Evolutionary conservation across 2,888 invertebrate genomes (phyloP), one percentile per base, ranked within the genome.

Genomic region (Pyrocoelia pectoralis): DNA sequence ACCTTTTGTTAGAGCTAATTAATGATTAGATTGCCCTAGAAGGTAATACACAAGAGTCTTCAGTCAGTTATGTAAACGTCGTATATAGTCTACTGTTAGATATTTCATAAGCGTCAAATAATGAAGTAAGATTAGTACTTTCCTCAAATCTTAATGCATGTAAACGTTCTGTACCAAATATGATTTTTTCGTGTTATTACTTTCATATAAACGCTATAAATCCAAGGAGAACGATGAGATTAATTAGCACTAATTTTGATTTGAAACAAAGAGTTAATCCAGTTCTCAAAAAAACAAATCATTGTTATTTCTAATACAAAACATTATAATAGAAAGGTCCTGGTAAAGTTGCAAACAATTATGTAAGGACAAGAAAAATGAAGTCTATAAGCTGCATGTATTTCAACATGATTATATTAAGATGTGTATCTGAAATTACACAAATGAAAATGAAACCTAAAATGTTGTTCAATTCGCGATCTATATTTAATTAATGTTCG

Each of bases 311-410:
- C n/a, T 18, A 46, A 46, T 17, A 8, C 17, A 46, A 46, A 46
- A 46, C 17, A 46, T 17, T 46, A 46, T 18, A 46, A 46, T 18
- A 18, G 17, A 46, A 18, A 18, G 17, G 18, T 46, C 18, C 18
- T 46, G 46, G 46, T 46, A 46, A 46, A 46, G 17, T 46, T 17
- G 8, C 46, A 46, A 4, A n/a, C 8, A 46, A 46, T 46, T 46
- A 46, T 46, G 46, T 46, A 46, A 46, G 46, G 46, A 43, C n/a
- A 46, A 46, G 46, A 46, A 18, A 46, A 46, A 10, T 46, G 14
- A 46, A 46, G n/a, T n/a, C 46, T 13, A 41, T 41, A 41, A 12
- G 6, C 14, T 46, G 33, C 33, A 33, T 17, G 13, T 2, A 43
- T 43, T 46, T n/a, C 46, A 10, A 46, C 46, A 46, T 17, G n/a